Evolutionary conservation across 2,113 vertebrate genomes (phyloP).

Genomic region (Alethe castanea): DNA sequence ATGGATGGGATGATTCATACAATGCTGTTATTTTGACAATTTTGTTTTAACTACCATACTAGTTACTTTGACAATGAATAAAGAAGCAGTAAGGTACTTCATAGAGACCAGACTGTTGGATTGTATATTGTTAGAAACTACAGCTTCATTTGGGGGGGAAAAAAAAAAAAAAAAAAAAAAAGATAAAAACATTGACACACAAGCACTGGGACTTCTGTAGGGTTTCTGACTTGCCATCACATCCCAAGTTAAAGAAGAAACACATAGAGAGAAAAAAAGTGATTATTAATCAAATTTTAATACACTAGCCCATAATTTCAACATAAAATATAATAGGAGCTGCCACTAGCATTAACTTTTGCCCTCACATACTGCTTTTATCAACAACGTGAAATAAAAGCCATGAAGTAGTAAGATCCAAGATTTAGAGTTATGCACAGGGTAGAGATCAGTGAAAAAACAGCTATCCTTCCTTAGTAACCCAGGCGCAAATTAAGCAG

Average conservation of each 20-base stretch:
- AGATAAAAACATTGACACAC: neutral
- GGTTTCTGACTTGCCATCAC: neutral
- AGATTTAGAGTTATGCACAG: neutral
- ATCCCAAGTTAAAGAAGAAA: neutral
- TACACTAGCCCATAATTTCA: neutral
- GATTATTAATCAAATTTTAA: neutral
- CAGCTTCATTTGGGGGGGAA: neutral
- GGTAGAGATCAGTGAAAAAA: neutral
- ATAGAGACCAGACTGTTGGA: neutral
- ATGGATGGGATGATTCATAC: neutral
- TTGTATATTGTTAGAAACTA: neutral
- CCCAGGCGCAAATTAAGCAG: neutral
- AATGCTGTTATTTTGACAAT: neutral
- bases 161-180: too few species aligned
- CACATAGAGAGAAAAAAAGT: neutral
- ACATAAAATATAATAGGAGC: neutral
- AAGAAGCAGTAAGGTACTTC: neutral
- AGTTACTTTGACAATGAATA: neutral
- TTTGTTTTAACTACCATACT: neutral
- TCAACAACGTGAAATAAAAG: neutral
- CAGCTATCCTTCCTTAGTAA: neutral
- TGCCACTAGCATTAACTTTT: neutral
- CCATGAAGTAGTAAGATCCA: neutral
- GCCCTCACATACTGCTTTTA: neutral
- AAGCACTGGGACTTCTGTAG: neutral